Evolutionary conservation across 2,888 invertebrate species (phyloP), one percentile per base, ranked within the genome.

Genomic region (Heliconius aoede): DNA sequence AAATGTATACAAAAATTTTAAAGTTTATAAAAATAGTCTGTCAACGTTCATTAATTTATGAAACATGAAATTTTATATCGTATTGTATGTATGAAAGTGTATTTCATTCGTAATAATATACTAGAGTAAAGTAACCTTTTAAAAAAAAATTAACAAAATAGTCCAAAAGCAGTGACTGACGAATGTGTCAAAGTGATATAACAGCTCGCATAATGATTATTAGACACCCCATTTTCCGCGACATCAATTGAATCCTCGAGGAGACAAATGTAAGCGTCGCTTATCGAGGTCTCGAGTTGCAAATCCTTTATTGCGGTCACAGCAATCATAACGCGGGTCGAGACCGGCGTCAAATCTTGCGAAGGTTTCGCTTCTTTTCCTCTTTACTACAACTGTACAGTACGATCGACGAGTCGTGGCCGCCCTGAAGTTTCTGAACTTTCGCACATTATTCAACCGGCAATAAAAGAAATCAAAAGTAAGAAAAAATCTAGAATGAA

Each of bases 311-410:
- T 78, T 73, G 76, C 75, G 79, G 77, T 73, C 67, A 26, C 67
- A 30, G 72, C 60, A 55, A 68, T 79, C 74, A 78, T 76, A 78
- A 74, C 67, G 81, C 69, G 76, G 60, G 78, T 79, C 80, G 80
- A 78, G 80, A 81, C 76, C 80, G 79, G 78, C 82, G 80, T 83
- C 84, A 80, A 83, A 84, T 83, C 83, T 84, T 82, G 79, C 78
- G 75, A 81, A 78, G 80, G 82, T 79, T 83, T 81, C 84, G 78
- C 79, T 84, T 83, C 84, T 86, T 87, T 86, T 85, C 65, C 65
- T 85, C 85, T 84, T 40, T 32, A 72, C 81, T 84, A 85, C 84
- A n/a, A 84, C 84, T 85, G 82, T 87, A 55, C 1, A 55, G 55
- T 55, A 55, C 3, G n/a, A 0, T 8, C 9, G 9, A 9, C 9